phyloP scores from a whole-genome alignment of 2,113 vertebrate genomes.

The Bostrychus sinensis region DNA sequence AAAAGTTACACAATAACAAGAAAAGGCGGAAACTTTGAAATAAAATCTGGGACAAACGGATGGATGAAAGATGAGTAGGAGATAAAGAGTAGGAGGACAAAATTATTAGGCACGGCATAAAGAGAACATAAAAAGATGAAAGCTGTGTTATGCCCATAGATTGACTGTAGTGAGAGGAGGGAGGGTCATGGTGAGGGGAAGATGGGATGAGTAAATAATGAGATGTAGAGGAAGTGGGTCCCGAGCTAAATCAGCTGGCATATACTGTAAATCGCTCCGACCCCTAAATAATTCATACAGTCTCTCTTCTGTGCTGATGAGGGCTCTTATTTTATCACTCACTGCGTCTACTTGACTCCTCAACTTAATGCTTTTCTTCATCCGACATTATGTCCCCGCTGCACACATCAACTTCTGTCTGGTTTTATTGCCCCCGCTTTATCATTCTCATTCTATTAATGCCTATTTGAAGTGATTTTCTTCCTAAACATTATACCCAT shows the following conservation, averaged over 20 bases:
- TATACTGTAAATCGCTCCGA: conserved; percentile 68
- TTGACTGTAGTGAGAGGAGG: conserved; percentile 7
- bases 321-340: conserved; percentile 59
- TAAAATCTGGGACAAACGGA: conserved; percentile 15
- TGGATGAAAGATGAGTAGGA: conserved; percentile 28
- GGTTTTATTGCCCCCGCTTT: conserved; percentile 19
- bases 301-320: conserved; percentile 55
- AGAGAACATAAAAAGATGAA: conserved; percentile 47
- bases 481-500: neutral
- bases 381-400: neutral
- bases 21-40: neutral
- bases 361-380: conserved; percentile 33
- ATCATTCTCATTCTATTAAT: conserved; percentile 24
- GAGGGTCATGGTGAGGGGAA: conserved; percentile 43
- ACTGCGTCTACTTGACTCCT: conserved; percentile 28
- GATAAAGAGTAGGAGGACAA: conserved; percentile 29
- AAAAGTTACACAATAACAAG: neutral
- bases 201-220: conserved; percentile 57
- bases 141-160: conserved; percentile 3
- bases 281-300: conserved; percentile 75
- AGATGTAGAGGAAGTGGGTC: conserved; percentile 54
- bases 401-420: neutral
- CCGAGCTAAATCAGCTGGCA: conserved; percentile 57
- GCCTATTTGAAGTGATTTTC: neutral
- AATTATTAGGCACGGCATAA: conserved; percentile 31